phyloP scores from a whole-genome alignment of 2,888 invertebrate genomes.

The Sarcophaga caerulescens region DNA sequence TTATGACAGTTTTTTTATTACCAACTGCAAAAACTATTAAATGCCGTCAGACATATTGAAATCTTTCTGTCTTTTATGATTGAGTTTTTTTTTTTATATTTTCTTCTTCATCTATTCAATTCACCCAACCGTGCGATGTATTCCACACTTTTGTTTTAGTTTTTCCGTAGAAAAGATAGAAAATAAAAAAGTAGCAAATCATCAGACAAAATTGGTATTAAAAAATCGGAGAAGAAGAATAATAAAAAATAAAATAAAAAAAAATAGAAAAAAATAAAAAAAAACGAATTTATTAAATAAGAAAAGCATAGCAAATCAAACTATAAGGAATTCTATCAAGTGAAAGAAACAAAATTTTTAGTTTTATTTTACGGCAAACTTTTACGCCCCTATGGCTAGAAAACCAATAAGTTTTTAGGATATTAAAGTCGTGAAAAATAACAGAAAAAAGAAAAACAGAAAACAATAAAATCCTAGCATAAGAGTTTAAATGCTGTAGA shows the following conservation, averaged over 20 bases:
- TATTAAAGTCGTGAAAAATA: slow-evolving; percentile 54
- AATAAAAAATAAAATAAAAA: slow-evolving; percentile 49
- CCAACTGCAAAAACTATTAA: slow-evolving; percentile 61
- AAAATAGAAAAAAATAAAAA: slow-evolving; percentile 1
- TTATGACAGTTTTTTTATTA: slow-evolving; percentile 64
- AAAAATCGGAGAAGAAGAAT: slow-evolving; percentile 15
- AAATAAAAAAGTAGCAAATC: slow-evolving; percentile 51
- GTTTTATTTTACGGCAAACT: slow-evolving; percentile 62
- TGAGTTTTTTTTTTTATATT: slow-evolving; percentile 56
- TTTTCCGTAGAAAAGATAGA: slow-evolving; percentile 11
- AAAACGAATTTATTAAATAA: slow-evolving; percentile 7
- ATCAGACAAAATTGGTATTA: slow-evolving; percentile 34
- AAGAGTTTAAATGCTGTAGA: not conserved
- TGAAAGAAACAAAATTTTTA: slow-evolving; percentile 43
- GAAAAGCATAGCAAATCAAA: slow-evolving; percentile 40
- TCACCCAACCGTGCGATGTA: not conserved
- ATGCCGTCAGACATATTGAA: slow-evolving; percentile 67
- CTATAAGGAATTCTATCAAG: slow-evolving; percentile 50
- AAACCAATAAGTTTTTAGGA: slow-evolving; percentile 64
- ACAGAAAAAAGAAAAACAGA: slow-evolving; percentile 12
- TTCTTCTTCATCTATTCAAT: not conserved
- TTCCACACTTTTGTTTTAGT: slow-evolving; percentile 55
- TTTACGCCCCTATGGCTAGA: slow-evolving; percentile 66
- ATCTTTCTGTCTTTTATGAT: slow-evolving; percentile 62
- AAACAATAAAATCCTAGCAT: slow-evolving; percentile 14